phyloP scores from a whole-genome alignment of 2,113 vertebrate species.

The Bambusicola thoracicus region DNA sequence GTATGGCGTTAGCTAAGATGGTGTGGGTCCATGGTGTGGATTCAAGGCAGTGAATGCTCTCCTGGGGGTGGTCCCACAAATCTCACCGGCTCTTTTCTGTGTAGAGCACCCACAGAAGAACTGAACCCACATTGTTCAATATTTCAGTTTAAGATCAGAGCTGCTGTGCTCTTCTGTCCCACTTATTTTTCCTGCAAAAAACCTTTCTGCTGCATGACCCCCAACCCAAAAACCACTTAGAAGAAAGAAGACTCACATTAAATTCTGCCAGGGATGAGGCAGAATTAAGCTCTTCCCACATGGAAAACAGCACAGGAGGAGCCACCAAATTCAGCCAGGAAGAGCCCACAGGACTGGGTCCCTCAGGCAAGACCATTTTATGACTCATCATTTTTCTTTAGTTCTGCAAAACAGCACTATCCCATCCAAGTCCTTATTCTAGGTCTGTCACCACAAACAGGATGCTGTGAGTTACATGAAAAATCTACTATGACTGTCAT shows the following conservation, averaged over 20 bases:
- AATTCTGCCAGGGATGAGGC: background rate
- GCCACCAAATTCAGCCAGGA: background rate
- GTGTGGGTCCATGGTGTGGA: background rate
- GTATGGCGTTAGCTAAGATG: background rate
- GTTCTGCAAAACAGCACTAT: background rate
- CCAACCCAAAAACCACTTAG: background rate
- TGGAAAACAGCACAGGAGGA: background rate
- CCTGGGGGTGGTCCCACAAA: background rate
- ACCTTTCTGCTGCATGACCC: background rate
- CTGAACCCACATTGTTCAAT: background rate
- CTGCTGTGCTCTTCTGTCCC: background rate
- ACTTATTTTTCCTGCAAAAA: background rate
- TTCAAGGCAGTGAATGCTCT: background rate
- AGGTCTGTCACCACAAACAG: background rate
- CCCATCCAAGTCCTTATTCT: background rate
- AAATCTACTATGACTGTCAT: background rate
- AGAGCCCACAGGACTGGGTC: background rate
- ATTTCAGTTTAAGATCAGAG: background rate
- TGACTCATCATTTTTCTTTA: accelerated
- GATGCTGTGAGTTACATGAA: background rate
- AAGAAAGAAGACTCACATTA: background rate
- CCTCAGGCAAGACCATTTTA: background rate
- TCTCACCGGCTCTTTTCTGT: background rate
- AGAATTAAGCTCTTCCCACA: background rate
- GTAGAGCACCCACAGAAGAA: background rate